A percentile compares a stretch with the other conserved stretches of the same genome.
These are phyloP conservation scores for Leptatherina wallacei DNA, from an alignment of 2,797 vertebrate species.

Conservation along the genomic window DNA sequence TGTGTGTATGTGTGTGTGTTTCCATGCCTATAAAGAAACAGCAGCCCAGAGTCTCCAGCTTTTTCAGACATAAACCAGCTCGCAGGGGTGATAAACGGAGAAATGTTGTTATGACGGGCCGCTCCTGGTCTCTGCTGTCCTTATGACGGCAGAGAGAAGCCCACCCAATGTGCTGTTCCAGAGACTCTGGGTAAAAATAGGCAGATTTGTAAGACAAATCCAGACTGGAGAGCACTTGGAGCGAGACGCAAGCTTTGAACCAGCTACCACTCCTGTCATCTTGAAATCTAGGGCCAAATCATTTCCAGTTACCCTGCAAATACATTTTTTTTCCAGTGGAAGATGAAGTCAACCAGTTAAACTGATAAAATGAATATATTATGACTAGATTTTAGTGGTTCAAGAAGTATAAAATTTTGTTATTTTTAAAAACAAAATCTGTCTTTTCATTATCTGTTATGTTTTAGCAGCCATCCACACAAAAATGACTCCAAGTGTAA, in stretches of 20 bases:
- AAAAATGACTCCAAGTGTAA: not conserved
- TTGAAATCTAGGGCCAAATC: not conserved
- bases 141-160: constrained; percentile 55
- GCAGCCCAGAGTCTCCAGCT: constrained; percentile 51
- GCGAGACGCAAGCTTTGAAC: not conserved
- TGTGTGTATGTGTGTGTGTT: constrained; percentile 45
- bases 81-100: constrained; percentile 61
- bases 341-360: not conserved
- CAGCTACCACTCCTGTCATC: not conserved
- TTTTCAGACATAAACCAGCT: constrained; percentile 66
- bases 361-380: not conserved
- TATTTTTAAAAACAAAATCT: not conserved
- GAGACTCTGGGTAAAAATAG: constrained; percentile 43
- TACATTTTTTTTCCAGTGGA: not conserved
- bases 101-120: constrained; percentile 67
- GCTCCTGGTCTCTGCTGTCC: constrained; percentile 53
- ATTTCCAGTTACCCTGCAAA: not conserved
- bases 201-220: constrained; percentile 18
- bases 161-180: constrained; percentile 59
- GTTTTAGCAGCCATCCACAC: no score
- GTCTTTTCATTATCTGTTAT: not conserved
- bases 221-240: constrained; percentile 7
- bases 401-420: not conserved
- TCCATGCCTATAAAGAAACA: constrained; percentile 50
- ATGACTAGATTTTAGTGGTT: not conserved